Evolutionary conservation across 2,113 vertebrate species (phyloP), one percentile per base, ranked within the genome.

Genomic region (Grallaria varia): DNA sequence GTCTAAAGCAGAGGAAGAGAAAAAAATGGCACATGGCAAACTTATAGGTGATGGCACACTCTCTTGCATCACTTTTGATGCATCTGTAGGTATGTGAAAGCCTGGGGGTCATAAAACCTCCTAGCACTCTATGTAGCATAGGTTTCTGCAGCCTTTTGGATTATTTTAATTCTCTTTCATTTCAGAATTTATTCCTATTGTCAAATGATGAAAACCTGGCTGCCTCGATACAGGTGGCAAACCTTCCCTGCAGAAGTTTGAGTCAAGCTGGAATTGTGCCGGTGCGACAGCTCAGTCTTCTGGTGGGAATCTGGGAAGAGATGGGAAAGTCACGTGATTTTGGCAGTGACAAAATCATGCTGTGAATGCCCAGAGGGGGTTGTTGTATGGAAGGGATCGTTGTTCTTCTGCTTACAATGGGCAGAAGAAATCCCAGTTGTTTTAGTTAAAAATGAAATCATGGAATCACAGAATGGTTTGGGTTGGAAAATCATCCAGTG

Each of bases 191-290:
- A 22, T 39, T 37, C 33, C 28, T 67, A 40, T 58, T 64, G 24
- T 42, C 10, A 47, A 31, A 18, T 58, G 10, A 18, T 74, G 16
- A 72, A 73, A 80, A 53, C 4, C 6, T 44, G 42, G 2, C 9
- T 63, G 4, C 21, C 11, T 45, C n/a, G 30, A 17, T 33, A 21
- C 1, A 77, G 8, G 23, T 30, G 37, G 17, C 2, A 62, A 74
- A 55, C 11, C 15, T 71, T 16, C 18, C 1, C 1, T 73, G 42
- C 0, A 0, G 45, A 37, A 40, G 0, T 58, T 74, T 74, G 10
- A 8, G 8, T 37, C 27, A 35, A 66, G 18, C 25, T 21, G 6
- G 22, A 62, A 53, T 9, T 66, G 9, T 28, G 42, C 9, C 37
- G 75, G 18, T 69, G 55, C 25, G 63, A 6, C 9, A 62, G 6